Base-by-base conservation (phyloP, 2,888 invertebrate species). In the Heliconius ismenius region DNA sequence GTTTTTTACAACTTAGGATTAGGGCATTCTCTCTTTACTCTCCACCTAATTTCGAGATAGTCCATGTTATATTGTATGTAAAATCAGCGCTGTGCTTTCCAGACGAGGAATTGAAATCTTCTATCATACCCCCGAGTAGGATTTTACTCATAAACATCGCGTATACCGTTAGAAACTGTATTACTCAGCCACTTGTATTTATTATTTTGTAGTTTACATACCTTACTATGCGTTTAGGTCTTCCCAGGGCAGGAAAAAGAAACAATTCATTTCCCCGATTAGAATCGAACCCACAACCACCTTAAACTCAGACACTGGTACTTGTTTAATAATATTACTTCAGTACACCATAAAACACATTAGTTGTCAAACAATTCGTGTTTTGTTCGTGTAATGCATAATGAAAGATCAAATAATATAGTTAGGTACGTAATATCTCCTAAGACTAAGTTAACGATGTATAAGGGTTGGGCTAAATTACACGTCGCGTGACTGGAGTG, bases 361-460 rank as follows among this genome's bases (percentile, higher is more conserved):
- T 69, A 69, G 49, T 69, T 69, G 49, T 28, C 28, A 69, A 69
- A 69, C 49, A n/a, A 54, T 58, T 70, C 7, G 69, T 32, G 69
- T 69, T 32, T 32, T 18, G 32, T 32, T 54, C 69, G n/a, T 69
- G 69, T 69, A 69, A 70, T 32, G 54, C 69, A 54, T 54, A 70
- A 70, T 70, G 69, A 70, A 54, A 70, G 69, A 54, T 70, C 69
- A 54, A 32, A 58, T 65, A 43, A 43, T 43, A 39, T 65, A 65
- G 65, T 65, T 65, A 65, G 58, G 28, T 70, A 70, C 54, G 54
- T 54, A 70, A 70, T 58, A 39, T 39, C 60, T 73, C 62, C 62
- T 62, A 62, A 39, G 26, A 73, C 62, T 73, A 39, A 60, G 72
- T 73, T 62, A 73, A 73, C 73, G 36, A 73, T 36, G 73, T 70